Evolutionary conservation across 1,140 invertebrate species (phyloP), one percentile per base, ranked within the genome.

Genomic region (Asbolus verrucosus): DNA sequence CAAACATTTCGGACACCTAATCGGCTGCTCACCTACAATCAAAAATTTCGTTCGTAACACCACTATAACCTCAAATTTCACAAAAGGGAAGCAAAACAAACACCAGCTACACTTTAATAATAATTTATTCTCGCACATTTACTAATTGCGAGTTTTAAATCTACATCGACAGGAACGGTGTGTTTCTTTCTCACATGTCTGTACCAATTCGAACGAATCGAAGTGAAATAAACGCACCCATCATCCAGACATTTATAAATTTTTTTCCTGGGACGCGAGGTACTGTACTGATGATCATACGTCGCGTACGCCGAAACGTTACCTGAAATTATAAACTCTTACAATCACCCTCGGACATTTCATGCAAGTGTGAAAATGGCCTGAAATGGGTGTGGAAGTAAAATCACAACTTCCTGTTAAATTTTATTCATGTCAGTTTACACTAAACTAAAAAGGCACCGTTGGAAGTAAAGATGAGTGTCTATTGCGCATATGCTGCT

Each of bases 1-100:
- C n/a, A 54, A 62, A 62, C 77, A 78, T 6, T 62, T 61, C 14
- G 62, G 31, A 60, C 74, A 75, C 3, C 15, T 36, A 9, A 21
- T 21, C 16, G 9, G 9, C 9, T 13, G 5, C 16, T 21, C 16
- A 50, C 43, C 43, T 50, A 50, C 43, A 50, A 50, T 13, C 9
- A 18, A 5, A 50, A n/a, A 13, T 50, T 50, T 50, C n/a, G n/a
- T n/a, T n/a, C n/a, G n/a, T n/a, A n/a, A n/a, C n/a, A n/a, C n/a
- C n/a, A n/a, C n/a, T n/a, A n/a, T n/a, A n/a, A n/a, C n/a, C n/a
- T n/a, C n/a, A n/a, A n/a, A n/a, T n/a, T n/a, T n/a, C n/a, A n/a
- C 33, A n/a, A 6, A n/a, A 8, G 33, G 33, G 5, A 3, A 2
- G 2, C 33, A 36, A 36, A 36, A 36, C 33, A 36, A 36, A 11